Evolutionary conservation across 2,113 vertebrate genomes (phyloP).

Genomic region (Setophaga kirtlandii): DNA sequence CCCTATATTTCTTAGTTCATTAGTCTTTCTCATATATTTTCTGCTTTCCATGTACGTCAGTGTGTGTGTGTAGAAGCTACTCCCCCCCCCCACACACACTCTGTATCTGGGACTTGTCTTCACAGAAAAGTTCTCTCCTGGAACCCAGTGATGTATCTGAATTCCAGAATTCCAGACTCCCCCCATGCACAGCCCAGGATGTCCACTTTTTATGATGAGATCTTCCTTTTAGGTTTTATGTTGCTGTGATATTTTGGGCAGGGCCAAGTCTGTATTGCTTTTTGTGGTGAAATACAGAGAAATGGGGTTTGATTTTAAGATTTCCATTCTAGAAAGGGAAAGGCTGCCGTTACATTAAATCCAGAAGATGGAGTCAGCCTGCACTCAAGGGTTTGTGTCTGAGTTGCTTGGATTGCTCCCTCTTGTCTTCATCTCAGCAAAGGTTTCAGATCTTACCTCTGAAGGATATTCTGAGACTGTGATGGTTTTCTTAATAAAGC

Average conservation of each 20-base stretch:
- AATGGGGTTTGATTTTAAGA: not conserved
- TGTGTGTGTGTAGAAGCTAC: not conserved
- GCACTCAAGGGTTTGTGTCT: not conserved
- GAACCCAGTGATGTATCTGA: not conserved
- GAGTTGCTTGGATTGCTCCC: not conserved
- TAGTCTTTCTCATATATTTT: not conserved
- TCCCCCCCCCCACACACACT: not conserved
- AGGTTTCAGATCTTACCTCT: not conserved
- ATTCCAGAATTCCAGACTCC: not conserved
- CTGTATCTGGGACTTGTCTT: not conserved
- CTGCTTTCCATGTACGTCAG: fast-evolving
- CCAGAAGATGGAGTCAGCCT: not conserved
- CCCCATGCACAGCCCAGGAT: not conserved
- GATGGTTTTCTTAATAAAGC: not conserved
- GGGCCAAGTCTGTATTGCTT: not conserved
- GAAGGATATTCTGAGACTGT: not conserved
- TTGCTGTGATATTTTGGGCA: not conserved
- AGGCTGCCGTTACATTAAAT: not conserved
- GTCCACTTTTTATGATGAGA: not conserved
- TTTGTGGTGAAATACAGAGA: not conserved
- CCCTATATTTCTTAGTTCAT: not conserved
- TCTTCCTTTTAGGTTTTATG: not conserved
- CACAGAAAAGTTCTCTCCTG: not conserved
- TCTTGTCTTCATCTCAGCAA: not conserved
- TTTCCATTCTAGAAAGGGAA: not conserved